These are phyloP conservation scores for Streptopelia turtur DNA, from an alignment of 2,797 vertebrate species.

Conservation along the genomic window DNA sequence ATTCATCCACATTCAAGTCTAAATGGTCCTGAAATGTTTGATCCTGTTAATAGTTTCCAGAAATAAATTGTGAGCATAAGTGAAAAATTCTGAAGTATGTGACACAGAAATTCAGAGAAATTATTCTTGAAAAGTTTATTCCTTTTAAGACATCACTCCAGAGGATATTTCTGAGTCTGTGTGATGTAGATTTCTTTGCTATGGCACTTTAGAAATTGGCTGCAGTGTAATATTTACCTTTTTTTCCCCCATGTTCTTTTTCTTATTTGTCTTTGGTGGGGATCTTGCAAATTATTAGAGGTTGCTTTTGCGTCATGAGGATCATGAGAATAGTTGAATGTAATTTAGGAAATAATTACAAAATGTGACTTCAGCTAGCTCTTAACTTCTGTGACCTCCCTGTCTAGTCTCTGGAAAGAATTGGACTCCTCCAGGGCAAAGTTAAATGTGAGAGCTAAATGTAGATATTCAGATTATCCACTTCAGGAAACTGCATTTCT, in stretches of 20 bases:
- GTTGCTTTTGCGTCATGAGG: not conserved
- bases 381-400: not conserved
- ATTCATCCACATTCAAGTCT: not conserved
- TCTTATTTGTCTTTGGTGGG: not conserved
- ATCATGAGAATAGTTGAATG: not conserved
- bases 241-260: accelerated
- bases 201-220: not conserved
- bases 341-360: not conserved
- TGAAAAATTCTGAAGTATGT: not conserved
- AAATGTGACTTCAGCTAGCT: not conserved
- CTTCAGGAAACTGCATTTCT: not conserved
- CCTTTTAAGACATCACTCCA: not conserved
- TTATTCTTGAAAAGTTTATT: not conserved
- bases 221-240: not conserved
- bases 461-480: not conserved
- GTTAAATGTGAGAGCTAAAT: not conserved
- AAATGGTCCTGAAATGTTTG: not conserved
- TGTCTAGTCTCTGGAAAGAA: not conserved
- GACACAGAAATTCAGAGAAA: not conserved
- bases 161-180: not conserved
- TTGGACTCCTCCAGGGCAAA: not conserved
- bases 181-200: not conserved
- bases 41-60: not conserved
- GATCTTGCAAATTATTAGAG: not conserved
- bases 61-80: not conserved